phyloP scores from a whole-genome alignment of 2,888 invertebrate species.

The Andrena chrysosceles region DNA sequence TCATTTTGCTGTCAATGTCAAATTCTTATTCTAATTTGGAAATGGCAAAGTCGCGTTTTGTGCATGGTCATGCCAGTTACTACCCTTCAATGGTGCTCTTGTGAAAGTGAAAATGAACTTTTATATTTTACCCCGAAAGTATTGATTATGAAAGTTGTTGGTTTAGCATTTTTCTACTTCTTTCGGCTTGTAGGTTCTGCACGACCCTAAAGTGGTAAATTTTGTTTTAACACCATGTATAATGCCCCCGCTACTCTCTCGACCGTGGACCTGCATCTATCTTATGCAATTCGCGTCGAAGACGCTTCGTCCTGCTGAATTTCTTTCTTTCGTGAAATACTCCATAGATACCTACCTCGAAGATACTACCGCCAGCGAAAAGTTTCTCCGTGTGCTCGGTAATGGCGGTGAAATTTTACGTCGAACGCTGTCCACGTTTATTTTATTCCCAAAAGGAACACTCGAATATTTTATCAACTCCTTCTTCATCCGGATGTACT shows the following conservation, averaged over 20 bases:
- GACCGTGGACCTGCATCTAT: conserved; percentile 45
- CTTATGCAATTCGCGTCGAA: conserved; percentile 58
- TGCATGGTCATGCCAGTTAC: too few relatives aligned
- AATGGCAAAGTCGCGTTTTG: too few relatives aligned
- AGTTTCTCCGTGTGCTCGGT: background rate
- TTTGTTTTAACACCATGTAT: background rate
- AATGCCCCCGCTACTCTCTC: conserved; percentile 49
- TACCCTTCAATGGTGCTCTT: too few relatives aligned
- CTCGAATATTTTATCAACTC: background rate
- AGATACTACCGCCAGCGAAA: background rate
- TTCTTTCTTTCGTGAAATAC: conserved; percentile 20
- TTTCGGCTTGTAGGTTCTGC: too few relatives aligned
- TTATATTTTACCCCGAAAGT: too few relatives aligned
- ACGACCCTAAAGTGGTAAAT: too few relatives aligned
- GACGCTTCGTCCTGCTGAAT: conserved; percentile 47
- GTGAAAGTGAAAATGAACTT: too few relatives aligned
- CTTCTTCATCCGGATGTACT: background rate
- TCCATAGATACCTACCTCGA: too few relatives aligned
- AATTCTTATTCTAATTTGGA: too few relatives aligned
- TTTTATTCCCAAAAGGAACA: background rate
- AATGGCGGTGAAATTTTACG: conserved; percentile 10
- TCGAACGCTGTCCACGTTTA: background rate
- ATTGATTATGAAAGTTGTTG: too few relatives aligned
- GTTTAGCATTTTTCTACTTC: too few relatives aligned
- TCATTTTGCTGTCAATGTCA: too few relatives aligned